Percentiles rank a stretch among this genome's conserved stretches.
phyloP scores from a whole-genome alignment of 1,140 invertebrate genomes.

The Zophobas morio region DNA sequence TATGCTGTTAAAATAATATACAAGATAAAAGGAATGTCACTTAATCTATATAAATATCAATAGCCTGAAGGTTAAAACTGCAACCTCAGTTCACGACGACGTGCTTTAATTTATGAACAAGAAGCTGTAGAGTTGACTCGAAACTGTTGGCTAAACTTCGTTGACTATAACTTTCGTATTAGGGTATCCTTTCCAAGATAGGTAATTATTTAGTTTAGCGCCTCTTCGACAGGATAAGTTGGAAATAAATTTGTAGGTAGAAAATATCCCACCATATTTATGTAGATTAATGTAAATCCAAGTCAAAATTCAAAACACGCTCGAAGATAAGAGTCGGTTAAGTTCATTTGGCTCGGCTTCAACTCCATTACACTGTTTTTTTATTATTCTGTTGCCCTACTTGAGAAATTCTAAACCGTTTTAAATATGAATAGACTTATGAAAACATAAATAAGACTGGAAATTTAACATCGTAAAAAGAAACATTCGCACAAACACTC shows the following conservation, averaged over 20 bases:
- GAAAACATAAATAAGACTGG: slow-evolving; percentile 41
- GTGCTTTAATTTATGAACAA: not conserved
- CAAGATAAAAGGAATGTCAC: too few relatives aligned
- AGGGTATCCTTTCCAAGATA: not conserved
- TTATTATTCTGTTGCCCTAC: slow-evolving; percentile 27
- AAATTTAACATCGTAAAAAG: slow-evolving; percentile 34
- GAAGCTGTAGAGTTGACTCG: not conserved
- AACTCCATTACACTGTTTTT: slow-evolving; percentile 45
- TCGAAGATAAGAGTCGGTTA: slow-evolving; percentile 47
- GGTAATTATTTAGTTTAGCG: slow-evolving; percentile 38
- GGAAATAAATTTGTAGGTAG: slow-evolving; percentile 38
- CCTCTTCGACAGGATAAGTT: slow-evolving; percentile 18
- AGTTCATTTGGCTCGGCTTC: slow-evolving; percentile 44
- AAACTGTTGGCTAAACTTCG: not conserved
- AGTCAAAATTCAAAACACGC: slow-evolving; percentile 47
- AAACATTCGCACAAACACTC: slow-evolving; percentile 20
- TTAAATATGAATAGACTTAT: slow-evolving; percentile 46
- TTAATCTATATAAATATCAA: too few relatives aligned
- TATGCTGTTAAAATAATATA: too few relatives aligned
- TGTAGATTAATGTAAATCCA: slow-evolving; percentile 47
- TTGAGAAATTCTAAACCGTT: slow-evolving; percentile 45
- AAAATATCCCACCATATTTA: slow-evolving; percentile 44
- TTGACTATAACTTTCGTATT: too few relatives aligned
- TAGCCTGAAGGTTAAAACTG: not conserved
- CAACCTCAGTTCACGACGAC: not conserved